These are phyloP conservation scores for Barypeithes pellucidus DNA, from an alignment of 2,888 invertebrate species.

Conservation along the genomic window DNA sequence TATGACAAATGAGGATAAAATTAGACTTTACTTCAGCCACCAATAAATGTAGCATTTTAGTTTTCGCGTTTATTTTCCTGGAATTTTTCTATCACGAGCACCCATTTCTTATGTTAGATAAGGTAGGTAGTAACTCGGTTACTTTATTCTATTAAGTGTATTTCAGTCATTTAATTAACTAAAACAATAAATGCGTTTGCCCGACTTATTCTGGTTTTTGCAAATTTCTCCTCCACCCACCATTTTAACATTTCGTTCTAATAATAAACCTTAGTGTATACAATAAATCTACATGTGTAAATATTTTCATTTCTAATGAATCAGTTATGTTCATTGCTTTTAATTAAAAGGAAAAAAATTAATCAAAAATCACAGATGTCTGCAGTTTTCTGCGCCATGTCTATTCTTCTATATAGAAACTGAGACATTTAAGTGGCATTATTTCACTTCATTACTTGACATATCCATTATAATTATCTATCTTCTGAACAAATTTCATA, in stretches of 20 bases:
- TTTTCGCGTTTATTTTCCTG: constrained; percentile 22
- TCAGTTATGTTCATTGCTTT: constrained; percentile 28
- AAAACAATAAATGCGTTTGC: constrained; percentile 22
- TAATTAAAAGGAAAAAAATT: neutral
- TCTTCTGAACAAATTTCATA: too few species aligned
- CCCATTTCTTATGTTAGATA: constrained; percentile 9
- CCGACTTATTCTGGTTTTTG: constrained; percentile 27
- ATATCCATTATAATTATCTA: too few species aligned
- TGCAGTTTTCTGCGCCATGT: neutral
- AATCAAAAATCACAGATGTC: neutral
- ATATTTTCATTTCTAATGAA: constrained; percentile 50
- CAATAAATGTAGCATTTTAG: constrained; percentile 33
- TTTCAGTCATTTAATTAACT: constrained; percentile 7
- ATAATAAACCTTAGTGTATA: constrained; percentile 49
- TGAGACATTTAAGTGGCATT: too few species aligned
- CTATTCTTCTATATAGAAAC: too few species aligned
- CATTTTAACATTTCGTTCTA: constrained; percentile 49
- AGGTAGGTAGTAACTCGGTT: constrained; percentile 2
- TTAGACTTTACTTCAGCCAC: constrained; percentile 22
- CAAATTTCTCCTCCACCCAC: constrained; percentile 47
- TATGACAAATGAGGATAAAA: constrained; percentile 19
- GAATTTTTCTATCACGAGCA: constrained; percentile 20
- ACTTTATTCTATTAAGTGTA: neutral
- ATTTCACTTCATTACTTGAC: too few species aligned
- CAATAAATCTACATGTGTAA: constrained; percentile 49